Evolutionary conservation across 2,888 invertebrate species (phyloP), one percentile per base, ranked within the genome.

Genomic region (Melangyna quadrimaculata): DNA sequence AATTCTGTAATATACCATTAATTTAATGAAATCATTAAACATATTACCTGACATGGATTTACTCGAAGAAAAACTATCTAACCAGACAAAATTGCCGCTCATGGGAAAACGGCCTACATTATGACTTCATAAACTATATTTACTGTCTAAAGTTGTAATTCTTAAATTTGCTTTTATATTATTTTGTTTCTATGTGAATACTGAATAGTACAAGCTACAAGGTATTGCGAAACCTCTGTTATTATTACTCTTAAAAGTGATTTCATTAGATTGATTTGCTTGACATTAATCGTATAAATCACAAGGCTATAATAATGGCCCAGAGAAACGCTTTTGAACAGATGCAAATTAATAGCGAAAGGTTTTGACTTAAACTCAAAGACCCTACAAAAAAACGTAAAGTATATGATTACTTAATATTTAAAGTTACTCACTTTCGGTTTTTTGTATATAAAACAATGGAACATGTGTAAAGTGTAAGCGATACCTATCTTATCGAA

Each of bases 241-340:
- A 27, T 74, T 70, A 78, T 79, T 74, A 51, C 40, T 32, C 29
- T 65, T 59, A 65, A n/a, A n/a, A 79, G 73, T 83, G 74, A 83
- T 70, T n/a, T 74, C 79, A 83, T 71, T 79, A 79, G 22, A 78
- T 63, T 51, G 57, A 70, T 70, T 70, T 48, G 78, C 71, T 59
- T 43, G 67, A 55, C 82, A 43, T 67, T 65, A 71, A 57, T 65
- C 35, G 51, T 8, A 73, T 73, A 78, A 74, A 74, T 71, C 74
- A 71, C 70, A 83, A 83, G 79, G 35, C 65, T 35, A 74, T 40
- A 32, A 19, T 2, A 29, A 17, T 63, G 53, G 27, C 55, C 32
- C 78, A 63, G 55, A 55, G 55, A 24, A 27, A 3, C 8, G 17
- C 69, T 67, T 22, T 40, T 19, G 0, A 63, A 65, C 48, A 57